phyloP scores from a whole-genome alignment of 2,113 vertebrate genomes.

The Chrysochloris asiatica region DNA sequence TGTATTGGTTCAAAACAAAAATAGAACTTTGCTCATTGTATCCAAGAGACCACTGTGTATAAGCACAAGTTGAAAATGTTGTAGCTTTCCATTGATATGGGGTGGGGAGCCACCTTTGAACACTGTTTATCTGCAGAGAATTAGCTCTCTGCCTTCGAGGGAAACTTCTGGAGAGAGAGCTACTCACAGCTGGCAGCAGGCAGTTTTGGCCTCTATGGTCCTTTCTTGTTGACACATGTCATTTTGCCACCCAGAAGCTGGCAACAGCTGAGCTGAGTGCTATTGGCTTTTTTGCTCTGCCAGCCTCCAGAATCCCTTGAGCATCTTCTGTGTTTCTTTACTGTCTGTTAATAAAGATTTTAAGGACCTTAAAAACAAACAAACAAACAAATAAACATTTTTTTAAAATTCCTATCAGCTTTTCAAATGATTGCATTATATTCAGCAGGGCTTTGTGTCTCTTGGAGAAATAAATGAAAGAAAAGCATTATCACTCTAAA shows the following conservation, averaged over 20 bases:
- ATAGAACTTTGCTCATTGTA: background rate
- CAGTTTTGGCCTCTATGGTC: background rate
- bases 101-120: no score
- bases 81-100: accelerated
- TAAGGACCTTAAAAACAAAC: constrained; percentile 46
- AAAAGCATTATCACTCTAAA: constrained; percentile 69
- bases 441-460: constrained; percentile 76
- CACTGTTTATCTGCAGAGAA: background rate
- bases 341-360: constrained; percentile 1
- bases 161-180: background rate
- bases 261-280: background rate
- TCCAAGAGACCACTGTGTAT: background rate
- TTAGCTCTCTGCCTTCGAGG: background rate
- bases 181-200: background rate
- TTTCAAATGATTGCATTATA: constrained; percentile 75
- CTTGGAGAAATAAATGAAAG: constrained; percentile 79
- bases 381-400: constrained; percentile 58
- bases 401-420: constrained; percentile 62
- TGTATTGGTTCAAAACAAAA: background rate
- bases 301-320: background rate
- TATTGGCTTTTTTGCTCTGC: accelerated
- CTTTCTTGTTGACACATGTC: background rate
- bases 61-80: background rate
- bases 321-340: background rate
- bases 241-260: background rate